Evolutionary conservation across 1,140 invertebrate genomes (phyloP), one percentile per base, ranked within the genome.

Genomic region (Hesperophylax magnus): DNA sequence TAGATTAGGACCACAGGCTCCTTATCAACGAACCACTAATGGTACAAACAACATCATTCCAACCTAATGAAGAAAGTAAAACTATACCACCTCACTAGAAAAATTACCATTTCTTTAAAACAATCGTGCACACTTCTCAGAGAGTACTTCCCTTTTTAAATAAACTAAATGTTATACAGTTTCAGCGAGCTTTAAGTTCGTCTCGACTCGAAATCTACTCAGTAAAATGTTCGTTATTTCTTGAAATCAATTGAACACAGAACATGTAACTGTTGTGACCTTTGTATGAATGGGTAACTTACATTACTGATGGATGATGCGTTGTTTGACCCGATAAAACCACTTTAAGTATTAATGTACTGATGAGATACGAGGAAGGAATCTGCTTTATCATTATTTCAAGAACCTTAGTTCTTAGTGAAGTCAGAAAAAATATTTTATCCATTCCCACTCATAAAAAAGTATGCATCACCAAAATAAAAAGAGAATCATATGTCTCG

Each of bases 321-420:
- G 54, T 72, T 72, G 31, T 72, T 72, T 72, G 9, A 15, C 39
- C 52, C 18, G 69, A 72, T 72, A 72, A 72, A 72, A 72, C 47
- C 69, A 72, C 69, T 72, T 72, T 72, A 22, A 72, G 20, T 54
- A 34, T 76, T 76, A 76, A 76, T 76, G 72, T 27, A 76, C 72
- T n/a, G 72, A 76, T 76, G 56, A 58, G 72, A 76, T 58, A 58
- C 61, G 72, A 24, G 24, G 56, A 27, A 75, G 22, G 72, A 76
- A 76, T 76, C 72, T 60, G 72, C 31, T 60, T 76, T 58, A 76
- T 76, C 72, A 60, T 76, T 20, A 54, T 34, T 76, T 27, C 60
- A 60, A 76, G 34, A 47, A 14, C 39, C 17, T 52, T 34, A 22
- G n/a, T n/a, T n/a, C n/a, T n/a, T n/a, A n/a, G n/a, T n/a, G n/a